Evolutionary conservation across 2,797 vertebrate species (phyloP).

Genomic region (Amblyraja radiata): DNA sequence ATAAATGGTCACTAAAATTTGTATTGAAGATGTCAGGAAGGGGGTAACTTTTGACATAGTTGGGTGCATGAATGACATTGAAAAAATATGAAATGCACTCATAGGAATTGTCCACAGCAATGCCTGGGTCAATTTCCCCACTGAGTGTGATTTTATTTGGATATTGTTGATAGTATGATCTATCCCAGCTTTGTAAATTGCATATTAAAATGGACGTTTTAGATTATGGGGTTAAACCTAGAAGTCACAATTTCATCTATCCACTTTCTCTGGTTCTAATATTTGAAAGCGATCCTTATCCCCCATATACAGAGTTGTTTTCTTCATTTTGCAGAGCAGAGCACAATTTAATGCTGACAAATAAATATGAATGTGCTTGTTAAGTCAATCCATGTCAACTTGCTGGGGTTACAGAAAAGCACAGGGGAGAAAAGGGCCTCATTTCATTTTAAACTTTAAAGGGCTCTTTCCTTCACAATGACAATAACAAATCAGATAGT

Average conservation of each 20-base stretch:
- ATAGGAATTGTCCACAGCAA: too few relatives aligned
- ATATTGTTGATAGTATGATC: too few relatives aligned
- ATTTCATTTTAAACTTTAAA: background rate
- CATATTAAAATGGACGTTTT: too few relatives aligned
- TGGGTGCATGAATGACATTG: too few relatives aligned
- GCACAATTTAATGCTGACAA: background rate
- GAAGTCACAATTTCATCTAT: background rate
- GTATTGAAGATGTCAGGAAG: too few relatives aligned
- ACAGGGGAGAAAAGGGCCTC: background rate
- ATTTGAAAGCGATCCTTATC: background rate
- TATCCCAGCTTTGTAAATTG: too few relatives aligned
- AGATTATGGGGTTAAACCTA: too few relatives aligned
- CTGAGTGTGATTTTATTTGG: too few relatives aligned
- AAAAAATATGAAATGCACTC: too few relatives aligned
- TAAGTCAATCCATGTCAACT: background rate
- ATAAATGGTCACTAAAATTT: too few relatives aligned
- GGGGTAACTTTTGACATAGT: too few relatives aligned
- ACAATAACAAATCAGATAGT: background rate
- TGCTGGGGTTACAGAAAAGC: background rate
- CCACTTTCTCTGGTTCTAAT: background rate
- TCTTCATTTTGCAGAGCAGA: background rate
- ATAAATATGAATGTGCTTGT: conserved; percentile 17
- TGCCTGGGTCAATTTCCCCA: too few relatives aligned
- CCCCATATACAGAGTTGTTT: background rate
- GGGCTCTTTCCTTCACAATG: background rate